Evolutionary conservation across 2,797 vertebrate genomes (phyloP).

Genomic region (Sebastes itinus): DNA sequence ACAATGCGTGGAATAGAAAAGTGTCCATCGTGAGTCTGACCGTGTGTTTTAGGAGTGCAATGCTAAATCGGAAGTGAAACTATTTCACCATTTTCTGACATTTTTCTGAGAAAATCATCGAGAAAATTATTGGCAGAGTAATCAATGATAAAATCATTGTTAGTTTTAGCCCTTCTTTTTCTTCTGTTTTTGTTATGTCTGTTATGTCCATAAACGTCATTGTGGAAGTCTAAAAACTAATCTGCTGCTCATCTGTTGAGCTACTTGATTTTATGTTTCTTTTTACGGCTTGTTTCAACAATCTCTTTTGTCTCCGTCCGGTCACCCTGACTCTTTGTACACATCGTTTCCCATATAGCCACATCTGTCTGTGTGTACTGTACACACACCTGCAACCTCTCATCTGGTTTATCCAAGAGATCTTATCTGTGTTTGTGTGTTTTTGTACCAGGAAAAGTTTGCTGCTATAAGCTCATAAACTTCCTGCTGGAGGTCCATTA

Average conservation of each 20-base stretch:
- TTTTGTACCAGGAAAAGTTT: slow-evolving; percentile 5
- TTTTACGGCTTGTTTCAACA: neutral
- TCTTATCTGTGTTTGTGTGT: slow-evolving; percentile 12
- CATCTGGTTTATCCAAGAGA: neutral
- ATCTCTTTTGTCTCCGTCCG: neutral
- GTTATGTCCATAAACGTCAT: neutral
- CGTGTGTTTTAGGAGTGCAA: neutral
- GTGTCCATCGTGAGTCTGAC: neutral
- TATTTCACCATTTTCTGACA: neutral
- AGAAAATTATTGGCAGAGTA: neutral
- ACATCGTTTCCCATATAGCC: neutral
- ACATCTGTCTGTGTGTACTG: neutral
- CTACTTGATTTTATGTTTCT: neutral
- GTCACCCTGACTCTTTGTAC: neutral
- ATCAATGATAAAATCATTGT: neutral
- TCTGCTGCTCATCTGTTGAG: neutral
- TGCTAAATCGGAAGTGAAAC: neutral
- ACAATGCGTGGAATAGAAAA: neutral
- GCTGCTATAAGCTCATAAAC: slow-evolving; percentile 13
- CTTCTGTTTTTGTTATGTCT: neutral
- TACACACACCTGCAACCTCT: slow-evolving; percentile 9
- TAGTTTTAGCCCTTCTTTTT: neutral
- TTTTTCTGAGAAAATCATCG: neutral
- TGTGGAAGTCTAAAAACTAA: neutral
- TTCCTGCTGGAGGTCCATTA: neutral